Evolutionary conservation across 2,888 invertebrate genomes (phyloP).

Genomic region (Trachelus iudaicus): DNA sequence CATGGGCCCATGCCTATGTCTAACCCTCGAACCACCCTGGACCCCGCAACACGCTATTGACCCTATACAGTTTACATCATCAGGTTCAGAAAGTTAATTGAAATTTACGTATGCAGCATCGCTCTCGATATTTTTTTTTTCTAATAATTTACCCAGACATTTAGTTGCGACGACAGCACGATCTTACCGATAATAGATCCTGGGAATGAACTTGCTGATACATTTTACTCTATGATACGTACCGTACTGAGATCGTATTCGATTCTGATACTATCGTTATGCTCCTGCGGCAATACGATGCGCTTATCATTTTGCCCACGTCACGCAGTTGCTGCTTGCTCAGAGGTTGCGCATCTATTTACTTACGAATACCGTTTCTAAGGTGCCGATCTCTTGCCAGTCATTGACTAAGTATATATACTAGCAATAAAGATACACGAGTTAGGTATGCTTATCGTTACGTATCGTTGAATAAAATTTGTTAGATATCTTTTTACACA

Average conservation of each 20-base stretch:
- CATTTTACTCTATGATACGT: neutral
- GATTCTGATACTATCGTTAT: neutral
- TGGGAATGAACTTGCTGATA: neutral
- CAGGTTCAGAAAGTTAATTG: slow-evolving; percentile 49
- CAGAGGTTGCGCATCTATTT: neutral
- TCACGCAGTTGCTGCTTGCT: neutral
- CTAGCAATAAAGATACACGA: neutral
- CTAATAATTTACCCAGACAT: neutral
- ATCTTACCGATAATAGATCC: neutral
- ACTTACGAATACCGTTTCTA: neutral
- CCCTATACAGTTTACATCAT: slow-evolving; percentile 54
- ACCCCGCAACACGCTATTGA: slow-evolving; percentile 45
- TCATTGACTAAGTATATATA: neutral
- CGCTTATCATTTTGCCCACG: neutral
- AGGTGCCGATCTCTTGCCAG: neutral
- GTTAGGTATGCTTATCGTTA: neutral
- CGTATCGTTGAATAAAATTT: neutral
- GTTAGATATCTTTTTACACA: neutral
- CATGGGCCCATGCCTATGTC: slow-evolving; percentile 41
- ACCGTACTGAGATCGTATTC: neutral
- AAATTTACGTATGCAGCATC: slow-evolving; percentile 31
- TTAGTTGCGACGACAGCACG: neutral
- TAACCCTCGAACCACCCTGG: slow-evolving; percentile 38
- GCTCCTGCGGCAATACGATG: neutral
- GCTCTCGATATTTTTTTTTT: neutral